phyloP scores from a whole-genome alignment of 2,797 vertebrate genomes.

The Macropus fuliginosus region DNA sequence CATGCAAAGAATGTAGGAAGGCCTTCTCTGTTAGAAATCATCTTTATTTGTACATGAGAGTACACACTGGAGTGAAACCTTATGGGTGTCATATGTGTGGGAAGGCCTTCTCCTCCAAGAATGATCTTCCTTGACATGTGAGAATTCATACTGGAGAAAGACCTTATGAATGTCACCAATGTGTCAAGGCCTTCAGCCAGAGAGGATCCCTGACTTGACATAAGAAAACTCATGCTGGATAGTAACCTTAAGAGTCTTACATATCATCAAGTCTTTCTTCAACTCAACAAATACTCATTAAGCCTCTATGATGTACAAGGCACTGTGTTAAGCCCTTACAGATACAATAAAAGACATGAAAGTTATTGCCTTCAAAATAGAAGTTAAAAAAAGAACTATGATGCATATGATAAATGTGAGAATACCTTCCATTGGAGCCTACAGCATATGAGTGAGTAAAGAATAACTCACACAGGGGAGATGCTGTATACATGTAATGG shows the following conservation, averaged over 20 bases:
- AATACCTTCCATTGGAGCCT: background rate
- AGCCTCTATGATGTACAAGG: background rate
- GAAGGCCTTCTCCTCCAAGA: background rate
- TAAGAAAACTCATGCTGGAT: background rate
- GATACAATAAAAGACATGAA: background rate
- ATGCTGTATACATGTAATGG: background rate
- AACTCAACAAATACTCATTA: background rate
- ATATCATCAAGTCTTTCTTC: background rate
- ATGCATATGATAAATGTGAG: background rate
- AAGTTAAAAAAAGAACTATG: background rate
- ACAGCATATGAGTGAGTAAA: background rate
- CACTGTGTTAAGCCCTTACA: background rate
- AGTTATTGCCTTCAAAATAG: background rate
- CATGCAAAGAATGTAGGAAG: slow-evolving; percentile 65
- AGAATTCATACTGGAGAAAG: background rate
- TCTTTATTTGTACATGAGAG: slow-evolving; percentile 51
- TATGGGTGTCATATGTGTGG: background rate
- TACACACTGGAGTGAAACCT: slow-evolving; percentile 42
- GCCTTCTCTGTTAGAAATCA: slow-evolving; percentile 47
- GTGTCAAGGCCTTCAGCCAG: background rate
- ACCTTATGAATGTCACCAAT: background rate
- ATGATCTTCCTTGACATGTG: background rate
- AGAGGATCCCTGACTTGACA: background rate
- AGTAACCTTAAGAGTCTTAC: background rate
- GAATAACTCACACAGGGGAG: background rate